These are phyloP conservation scores for Sapajus apella DNA, from an alignment of 2,113 vertebrate genomes.

Conservation along the genomic window DNA sequence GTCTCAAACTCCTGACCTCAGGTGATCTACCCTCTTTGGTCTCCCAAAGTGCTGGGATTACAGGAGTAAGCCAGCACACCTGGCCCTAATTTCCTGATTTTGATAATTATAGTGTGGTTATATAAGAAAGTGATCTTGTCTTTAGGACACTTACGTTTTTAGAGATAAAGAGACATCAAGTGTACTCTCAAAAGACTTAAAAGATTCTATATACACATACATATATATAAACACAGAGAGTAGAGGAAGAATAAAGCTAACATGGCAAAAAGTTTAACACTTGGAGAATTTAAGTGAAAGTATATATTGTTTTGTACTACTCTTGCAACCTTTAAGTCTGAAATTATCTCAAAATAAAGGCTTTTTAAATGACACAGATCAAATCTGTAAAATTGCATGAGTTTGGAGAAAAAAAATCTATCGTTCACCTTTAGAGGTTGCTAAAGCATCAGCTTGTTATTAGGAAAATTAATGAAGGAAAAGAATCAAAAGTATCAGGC, in stretches of 20 bases:
- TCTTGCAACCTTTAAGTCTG: not conserved
- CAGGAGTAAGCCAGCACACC: no score
- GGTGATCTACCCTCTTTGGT: no score
- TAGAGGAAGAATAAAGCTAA: not conserved
- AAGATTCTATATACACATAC: not conserved
- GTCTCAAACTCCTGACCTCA: no score
- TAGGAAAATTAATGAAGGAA: not conserved
- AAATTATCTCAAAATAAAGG: conserved; percentile 28
- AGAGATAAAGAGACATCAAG: not conserved
- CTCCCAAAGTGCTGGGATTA: no score
- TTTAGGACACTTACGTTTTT: not conserved
- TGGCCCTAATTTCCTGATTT: not conserved
- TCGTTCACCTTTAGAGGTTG: not conserved
- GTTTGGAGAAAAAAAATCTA: not conserved
- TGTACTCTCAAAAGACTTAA: not conserved
- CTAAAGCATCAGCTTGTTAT: not conserved
- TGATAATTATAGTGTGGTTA: not conserved
- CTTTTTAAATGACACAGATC: conserved; percentile 8
- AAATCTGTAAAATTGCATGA: not conserved
- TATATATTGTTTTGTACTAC: not conserved
- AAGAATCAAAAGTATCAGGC: not conserved
- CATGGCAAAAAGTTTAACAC: not conserved
- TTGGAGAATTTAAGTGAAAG: not conserved
- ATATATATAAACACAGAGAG: not conserved
- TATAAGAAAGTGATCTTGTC: not conserved